Conservation (phyloP, 2,888 invertebrate genomes). For the Sphaeridia pumilis region DNA sequence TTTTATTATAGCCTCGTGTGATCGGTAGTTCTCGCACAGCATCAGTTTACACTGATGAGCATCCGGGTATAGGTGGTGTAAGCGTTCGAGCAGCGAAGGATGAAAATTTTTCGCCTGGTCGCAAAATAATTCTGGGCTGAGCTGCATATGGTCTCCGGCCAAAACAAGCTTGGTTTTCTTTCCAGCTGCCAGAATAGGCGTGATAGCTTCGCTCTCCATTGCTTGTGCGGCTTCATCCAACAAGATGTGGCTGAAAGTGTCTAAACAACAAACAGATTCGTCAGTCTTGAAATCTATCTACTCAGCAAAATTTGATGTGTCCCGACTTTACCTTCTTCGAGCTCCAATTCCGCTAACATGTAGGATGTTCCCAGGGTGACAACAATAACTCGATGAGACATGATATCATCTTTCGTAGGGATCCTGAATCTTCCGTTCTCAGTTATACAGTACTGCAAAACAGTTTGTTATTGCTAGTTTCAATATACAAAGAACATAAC, state of each 20-base stretch:
- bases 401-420: constrained; percentile 59
- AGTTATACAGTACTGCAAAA: constrained; percentile 64
- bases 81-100: constrained; percentile 61
- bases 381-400: constrained; percentile 58
- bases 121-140: constrained; percentile 44
- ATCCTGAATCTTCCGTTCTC: constrained; percentile 52
- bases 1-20: constrained; percentile 66
- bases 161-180: constrained; percentile 60
- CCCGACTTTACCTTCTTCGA: constrained; percentile 52
- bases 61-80: constrained; percentile 62
- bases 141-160: constrained; percentile 72
- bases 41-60: constrained; percentile 65
- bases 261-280: constrained; percentile 53
- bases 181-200: constrained; percentile 62
- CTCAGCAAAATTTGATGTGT: too few species aligned
- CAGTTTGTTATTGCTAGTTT: too few species aligned
- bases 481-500: too few species aligned
- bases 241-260: constrained; percentile 65
- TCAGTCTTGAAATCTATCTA: too few species aligned
- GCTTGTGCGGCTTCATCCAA: constrained; percentile 80
- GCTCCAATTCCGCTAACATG: constrained; percentile 55
- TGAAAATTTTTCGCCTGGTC: constrained; percentile 44
- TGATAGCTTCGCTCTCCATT: constrained; percentile 71
- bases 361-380: constrained; percentile 69
- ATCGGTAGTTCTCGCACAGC: constrained; percentile 69